phyloP scores from a whole-genome alignment of 1,140 invertebrate genomes.

The Philopotamus ludificatus region DNA sequence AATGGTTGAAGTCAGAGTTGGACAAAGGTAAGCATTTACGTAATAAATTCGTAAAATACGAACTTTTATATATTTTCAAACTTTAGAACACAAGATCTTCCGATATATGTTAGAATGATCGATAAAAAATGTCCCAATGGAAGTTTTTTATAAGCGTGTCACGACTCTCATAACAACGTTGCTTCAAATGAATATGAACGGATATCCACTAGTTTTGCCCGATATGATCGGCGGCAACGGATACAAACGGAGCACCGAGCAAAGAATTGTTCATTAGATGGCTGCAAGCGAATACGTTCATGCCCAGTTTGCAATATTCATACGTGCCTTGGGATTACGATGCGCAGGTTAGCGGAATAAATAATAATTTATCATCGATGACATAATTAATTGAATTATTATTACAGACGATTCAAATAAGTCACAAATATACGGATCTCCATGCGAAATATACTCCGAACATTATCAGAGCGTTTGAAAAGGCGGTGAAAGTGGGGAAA shows the following conservation, averaged over 20 bases:
- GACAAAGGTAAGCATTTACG: too few relatives aligned
- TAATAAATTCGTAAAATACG: slow-evolving; percentile 8
- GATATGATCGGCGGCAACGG: slow-evolving; percentile 83
- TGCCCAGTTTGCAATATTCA: slow-evolving; percentile 77
- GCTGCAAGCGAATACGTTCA: slow-evolving; percentile 71
- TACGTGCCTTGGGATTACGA: slow-evolving; percentile 75
- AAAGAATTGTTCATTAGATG: slow-evolving; percentile 75
- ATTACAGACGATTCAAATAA: slow-evolving; percentile 37
- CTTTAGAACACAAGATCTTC: slow-evolving; percentile 58
- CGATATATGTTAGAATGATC: slow-evolving; percentile 75
- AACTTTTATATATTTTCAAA: neutral
- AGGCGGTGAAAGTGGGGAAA: slow-evolving; percentile 58
- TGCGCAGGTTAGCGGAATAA: slow-evolving; percentile 46
- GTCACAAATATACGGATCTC: slow-evolving; percentile 56
- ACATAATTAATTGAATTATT: neutral
- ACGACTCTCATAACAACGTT: slow-evolving; percentile 68
- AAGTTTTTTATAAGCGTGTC: slow-evolving; percentile 64
- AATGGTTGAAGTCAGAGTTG: slow-evolving; percentile 52
- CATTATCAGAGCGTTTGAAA: slow-evolving; percentile 56
- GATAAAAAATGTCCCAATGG: slow-evolving; percentile 73
- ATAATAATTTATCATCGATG: neutral
- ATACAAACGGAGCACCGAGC: slow-evolving; percentile 53
- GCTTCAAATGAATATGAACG: slow-evolving; percentile 67
- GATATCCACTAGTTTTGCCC: slow-evolving; percentile 73
- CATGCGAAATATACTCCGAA: slow-evolving; percentile 57